Percentiles rank a stretch among this genome's conserved stretches.
These are phyloP conservation scores for Mamestra brassicae DNA, from an alignment of 2,888 invertebrate species.

Conservation along the genomic window DNA sequence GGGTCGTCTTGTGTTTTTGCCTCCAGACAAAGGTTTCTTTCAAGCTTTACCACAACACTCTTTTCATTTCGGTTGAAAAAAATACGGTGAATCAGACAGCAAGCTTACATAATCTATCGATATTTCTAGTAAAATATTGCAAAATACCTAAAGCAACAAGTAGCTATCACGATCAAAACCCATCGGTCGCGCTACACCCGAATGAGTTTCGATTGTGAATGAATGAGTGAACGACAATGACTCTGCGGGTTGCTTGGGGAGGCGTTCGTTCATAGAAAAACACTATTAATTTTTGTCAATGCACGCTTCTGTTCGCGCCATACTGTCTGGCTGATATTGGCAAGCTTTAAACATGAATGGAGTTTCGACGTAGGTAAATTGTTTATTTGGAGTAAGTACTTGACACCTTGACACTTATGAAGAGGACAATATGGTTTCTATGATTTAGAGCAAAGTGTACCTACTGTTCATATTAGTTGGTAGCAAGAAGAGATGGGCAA, in stretches of 20 bases:
- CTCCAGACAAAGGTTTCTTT: too few relatives aligned
- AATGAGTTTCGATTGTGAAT: constrained; percentile 58
- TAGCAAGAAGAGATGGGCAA: not conserved
- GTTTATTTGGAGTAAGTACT: not conserved
- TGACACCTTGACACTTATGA: not conserved
- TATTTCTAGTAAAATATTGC: constrained; percentile 4
- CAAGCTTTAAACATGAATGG: constrained; percentile 21
- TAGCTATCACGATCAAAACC: constrained; percentile 42
- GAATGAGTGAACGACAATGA: constrained; percentile 70
- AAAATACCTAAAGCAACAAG: constrained; percentile 22
- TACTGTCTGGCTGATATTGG: constrained; percentile 47
- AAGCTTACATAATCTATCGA: not conserved
- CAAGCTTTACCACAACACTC: too few relatives aligned
- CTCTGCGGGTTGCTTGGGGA: constrained; percentile 62
- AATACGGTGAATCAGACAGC: not conserved
- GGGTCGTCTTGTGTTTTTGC: too few relatives aligned
- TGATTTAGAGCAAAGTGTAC: not conserved
- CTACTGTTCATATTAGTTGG: not conserved
- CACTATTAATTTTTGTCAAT: constrained; percentile 62
- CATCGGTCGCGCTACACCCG: constrained; percentile 42
- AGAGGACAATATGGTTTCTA: not conserved
- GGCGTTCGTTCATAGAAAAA: constrained; percentile 61
- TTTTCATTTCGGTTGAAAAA: too few relatives aligned
- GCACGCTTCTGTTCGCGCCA: constrained; percentile 46
- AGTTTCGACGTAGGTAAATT: not conserved